Conservation (phyloP, 2,888 invertebrate species). For the Cremastobaeus sp. region DNA sequence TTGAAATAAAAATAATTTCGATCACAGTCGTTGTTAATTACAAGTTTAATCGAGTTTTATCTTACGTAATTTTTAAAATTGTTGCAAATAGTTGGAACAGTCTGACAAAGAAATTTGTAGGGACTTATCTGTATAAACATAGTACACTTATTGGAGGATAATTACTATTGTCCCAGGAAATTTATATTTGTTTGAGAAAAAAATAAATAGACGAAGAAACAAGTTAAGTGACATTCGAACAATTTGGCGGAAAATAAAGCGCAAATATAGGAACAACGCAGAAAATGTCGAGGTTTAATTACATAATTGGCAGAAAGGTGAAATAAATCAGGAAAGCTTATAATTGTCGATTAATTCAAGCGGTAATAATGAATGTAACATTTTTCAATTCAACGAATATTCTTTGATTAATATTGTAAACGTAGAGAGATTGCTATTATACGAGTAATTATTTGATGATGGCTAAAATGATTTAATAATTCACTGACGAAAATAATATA, state of each 20-base stretch:
- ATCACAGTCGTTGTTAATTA: conserved; percentile 46
- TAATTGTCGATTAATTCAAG: conserved; percentile 20
- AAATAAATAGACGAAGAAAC: conserved; percentile 13
- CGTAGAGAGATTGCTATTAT: too few species aligned
- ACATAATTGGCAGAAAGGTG: conserved; percentile 37
- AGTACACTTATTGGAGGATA: too few species aligned
- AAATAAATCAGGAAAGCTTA: conserved; percentile 49
- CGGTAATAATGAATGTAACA: conserved; percentile 32
- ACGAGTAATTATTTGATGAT: too few species aligned
- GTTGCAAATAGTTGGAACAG: conserved; percentile 53
- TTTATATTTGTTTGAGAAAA: conserved; percentile 33
- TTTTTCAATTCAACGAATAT: conserved; percentile 6
- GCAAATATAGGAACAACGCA: conserved; percentile 41
- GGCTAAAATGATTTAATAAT: too few species aligned
- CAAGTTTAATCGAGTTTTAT: conserved; percentile 18
- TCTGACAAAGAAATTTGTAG: conserved; percentile 46
- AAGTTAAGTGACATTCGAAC: conserved; percentile 20
- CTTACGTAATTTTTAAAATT: conserved; percentile 36
- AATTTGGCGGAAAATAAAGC: conserved; percentile 25
- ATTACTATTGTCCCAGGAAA: conserved; percentile 21
- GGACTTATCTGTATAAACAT: conserved; percentile 9
- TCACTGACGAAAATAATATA: too few species aligned
- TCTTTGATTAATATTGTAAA: not conserved
- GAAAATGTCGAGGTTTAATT: conserved; percentile 42
- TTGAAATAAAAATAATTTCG: conserved; percentile 39